Percentiles rank a stretch among this genome's conserved stretches.
Evolutionary conservation across 2,113 vertebrate species (phyloP).

Genomic region (Ictidomys tridecemlineatus): DNA sequence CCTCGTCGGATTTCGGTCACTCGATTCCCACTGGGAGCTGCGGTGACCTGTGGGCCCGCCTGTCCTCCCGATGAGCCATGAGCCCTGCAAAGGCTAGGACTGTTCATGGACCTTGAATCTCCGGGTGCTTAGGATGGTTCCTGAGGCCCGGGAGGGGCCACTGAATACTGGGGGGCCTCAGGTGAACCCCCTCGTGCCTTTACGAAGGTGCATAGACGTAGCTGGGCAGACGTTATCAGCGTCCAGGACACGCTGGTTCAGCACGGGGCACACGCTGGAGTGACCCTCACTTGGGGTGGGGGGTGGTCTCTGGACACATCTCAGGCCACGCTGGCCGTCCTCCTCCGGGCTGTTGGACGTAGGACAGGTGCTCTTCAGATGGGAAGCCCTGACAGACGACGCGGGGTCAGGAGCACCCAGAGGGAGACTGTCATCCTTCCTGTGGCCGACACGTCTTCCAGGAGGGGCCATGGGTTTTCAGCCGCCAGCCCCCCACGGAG

Average conservation of each 20-base stretch:
- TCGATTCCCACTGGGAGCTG: not conserved
- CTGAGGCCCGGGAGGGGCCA: not conserved
- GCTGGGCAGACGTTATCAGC: not conserved
- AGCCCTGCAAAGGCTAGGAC: not conserved
- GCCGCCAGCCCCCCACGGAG: too few relatives aligned
- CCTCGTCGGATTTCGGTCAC: not conserved
- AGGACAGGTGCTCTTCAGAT: not conserved
- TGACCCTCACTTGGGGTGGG: not conserved
- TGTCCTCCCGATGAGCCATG: not conserved
- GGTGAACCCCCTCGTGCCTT: not conserved
- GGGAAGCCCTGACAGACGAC: not conserved
- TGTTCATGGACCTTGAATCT: not conserved
- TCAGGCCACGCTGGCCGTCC: not conserved
- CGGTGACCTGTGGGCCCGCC: not conserved
- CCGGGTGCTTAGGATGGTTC: not conserved
- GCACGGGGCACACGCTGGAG: not conserved
- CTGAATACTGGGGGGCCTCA: not conserved
- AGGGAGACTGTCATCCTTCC: not conserved
- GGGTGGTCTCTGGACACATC: not conserved
- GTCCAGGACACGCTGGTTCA: not conserved
- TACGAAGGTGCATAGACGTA: not conserved
- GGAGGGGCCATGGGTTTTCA: not conserved
- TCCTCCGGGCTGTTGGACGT: not conserved
- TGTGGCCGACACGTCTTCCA: not conserved
- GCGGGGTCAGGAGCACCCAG: not conserved